phyloP scores from a whole-genome alignment of 2,888 invertebrate species.

The Andrena marginata region DNA sequence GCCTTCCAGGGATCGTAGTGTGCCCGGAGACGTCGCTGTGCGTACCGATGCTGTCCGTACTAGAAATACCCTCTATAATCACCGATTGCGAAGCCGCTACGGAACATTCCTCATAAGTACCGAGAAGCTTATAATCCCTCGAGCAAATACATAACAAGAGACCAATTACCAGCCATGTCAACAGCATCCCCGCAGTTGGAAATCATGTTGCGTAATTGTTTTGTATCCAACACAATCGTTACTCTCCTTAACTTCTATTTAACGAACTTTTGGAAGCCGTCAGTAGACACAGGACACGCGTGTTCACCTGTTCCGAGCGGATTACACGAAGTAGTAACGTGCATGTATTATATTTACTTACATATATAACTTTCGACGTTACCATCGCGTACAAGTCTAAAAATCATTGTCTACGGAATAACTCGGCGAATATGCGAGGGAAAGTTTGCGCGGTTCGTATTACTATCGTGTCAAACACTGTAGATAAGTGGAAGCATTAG shows the following conservation, averaged over 20 bases:
- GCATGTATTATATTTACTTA: background rate
- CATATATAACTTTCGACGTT: background rate
- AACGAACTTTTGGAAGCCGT: conserved; percentile 23
- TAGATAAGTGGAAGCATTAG: background rate
- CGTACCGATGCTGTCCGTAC: conserved; percentile 88
- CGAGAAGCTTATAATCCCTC: background rate
- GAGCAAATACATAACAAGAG: background rate
- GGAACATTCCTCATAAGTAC: conserved; percentile 25
- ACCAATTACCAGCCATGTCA: conserved; percentile 76
- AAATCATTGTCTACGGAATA: background rate
- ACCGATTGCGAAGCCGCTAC: conserved; percentile 54
- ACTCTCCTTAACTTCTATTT: conserved; percentile 20
- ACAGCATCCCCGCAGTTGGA: conserved; percentile 79
- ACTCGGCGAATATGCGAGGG: background rate
- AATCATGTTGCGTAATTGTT: conserved; percentile 75
- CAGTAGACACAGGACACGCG: background rate
- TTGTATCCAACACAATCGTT: conserved; percentile 1
- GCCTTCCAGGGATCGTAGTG: conserved; percentile 86
- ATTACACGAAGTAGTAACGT: background rate
- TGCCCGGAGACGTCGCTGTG: conserved; percentile 88
- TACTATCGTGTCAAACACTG: background rate
- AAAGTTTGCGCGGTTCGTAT: background rate
- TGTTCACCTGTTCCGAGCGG: conserved; percentile 30
- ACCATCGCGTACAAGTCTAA: background rate
- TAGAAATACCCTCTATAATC: conserved; percentile 79